Conservation (phyloP, 2,797 vertebrate species). For the Rallus crepitans region DNA sequence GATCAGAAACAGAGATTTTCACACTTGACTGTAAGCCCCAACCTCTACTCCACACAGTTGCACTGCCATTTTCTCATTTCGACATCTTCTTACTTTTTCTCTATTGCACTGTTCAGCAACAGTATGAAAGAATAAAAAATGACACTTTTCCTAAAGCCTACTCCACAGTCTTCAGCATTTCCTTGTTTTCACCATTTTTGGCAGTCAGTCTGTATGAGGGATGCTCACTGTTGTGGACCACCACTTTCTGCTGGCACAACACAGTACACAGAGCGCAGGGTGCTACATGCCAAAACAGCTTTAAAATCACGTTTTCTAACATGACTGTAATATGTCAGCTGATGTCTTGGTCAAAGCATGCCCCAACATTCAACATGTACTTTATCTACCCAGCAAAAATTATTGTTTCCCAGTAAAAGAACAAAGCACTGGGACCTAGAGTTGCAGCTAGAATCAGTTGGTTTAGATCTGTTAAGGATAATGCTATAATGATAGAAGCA, state of each 20-base stretch:
- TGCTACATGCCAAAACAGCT: rapidly evolving
- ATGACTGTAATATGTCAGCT: not conserved
- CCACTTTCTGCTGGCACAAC: not conserved
- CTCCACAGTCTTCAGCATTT: not conserved
- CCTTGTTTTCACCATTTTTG: not conserved
- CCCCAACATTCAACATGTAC: not conserved
- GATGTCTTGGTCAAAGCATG: not conserved
- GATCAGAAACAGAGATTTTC: not conserved
- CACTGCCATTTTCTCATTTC: not conserved
- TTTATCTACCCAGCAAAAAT: not conserved
- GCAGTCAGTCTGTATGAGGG: not conserved
- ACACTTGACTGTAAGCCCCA: not conserved
- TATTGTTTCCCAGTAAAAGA: not conserved
- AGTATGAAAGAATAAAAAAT: not conserved
- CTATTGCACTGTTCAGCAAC: not conserved
- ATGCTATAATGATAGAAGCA: not conserved
- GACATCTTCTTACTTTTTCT: not conserved
- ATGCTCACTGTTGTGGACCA: not conserved
- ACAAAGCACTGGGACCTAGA: not conserved
- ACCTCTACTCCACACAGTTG: not conserved
- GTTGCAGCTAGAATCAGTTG: not conserved
- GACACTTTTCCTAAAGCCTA: not conserved
- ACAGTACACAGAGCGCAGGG: not conserved
- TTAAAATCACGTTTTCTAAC: not conserved
- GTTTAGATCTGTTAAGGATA: not conserved